These are phyloP conservation scores for Cryptosula pallasiana DNA, from an alignment of 2,888 invertebrate species.

Conservation along the genomic window DNA sequence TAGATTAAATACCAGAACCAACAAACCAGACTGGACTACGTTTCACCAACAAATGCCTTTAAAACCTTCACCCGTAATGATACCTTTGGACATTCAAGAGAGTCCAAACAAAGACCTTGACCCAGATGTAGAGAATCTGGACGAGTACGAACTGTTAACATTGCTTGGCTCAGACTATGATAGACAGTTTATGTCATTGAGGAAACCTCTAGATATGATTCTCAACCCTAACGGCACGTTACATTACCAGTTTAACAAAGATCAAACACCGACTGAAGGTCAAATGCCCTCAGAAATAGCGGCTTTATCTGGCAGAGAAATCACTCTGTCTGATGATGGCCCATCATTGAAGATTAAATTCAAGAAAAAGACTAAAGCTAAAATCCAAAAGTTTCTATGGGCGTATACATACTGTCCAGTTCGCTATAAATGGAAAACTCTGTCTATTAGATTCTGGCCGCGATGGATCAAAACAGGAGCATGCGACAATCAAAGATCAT, in stretches of 20 bases:
- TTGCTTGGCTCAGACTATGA: slow-evolving; percentile 55
- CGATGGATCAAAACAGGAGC: slow-evolving; percentile 58
- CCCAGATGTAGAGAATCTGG: slow-evolving; percentile 52
- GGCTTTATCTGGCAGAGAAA: slow-evolving; percentile 10
- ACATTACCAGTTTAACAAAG: slow-evolving; percentile 52
- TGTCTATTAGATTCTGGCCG: slow-evolving; percentile 60
- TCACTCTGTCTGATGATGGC: slow-evolving; percentile 26
- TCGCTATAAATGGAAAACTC: slow-evolving; percentile 57
- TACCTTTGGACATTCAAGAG: slow-evolving; percentile 49
- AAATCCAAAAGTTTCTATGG: slow-evolving; percentile 58
- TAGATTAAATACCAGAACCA: background rate
- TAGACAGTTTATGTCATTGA: slow-evolving; percentile 55
- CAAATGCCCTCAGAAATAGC: slow-evolving; percentile 10
- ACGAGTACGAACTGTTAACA: slow-evolving; percentile 49
- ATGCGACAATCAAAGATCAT: slow-evolving; percentile 56
- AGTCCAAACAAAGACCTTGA: slow-evolving; percentile 51
- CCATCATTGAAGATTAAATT: background rate
- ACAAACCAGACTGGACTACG: background rate
- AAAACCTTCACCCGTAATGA: slow-evolving; percentile 6
- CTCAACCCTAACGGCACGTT: slow-evolving; percentile 52
- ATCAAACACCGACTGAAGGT: slow-evolving; percentile 40
- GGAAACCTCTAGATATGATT: slow-evolving; percentile 43
- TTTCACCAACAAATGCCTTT: slow-evolving; percentile 17
- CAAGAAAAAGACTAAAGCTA: slow-evolving; percentile 37
- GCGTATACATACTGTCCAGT: slow-evolving; percentile 59